Evolutionary conservation across 2,888 invertebrate genomes (phyloP).

Genomic region (Phengaris alcon): DNA sequence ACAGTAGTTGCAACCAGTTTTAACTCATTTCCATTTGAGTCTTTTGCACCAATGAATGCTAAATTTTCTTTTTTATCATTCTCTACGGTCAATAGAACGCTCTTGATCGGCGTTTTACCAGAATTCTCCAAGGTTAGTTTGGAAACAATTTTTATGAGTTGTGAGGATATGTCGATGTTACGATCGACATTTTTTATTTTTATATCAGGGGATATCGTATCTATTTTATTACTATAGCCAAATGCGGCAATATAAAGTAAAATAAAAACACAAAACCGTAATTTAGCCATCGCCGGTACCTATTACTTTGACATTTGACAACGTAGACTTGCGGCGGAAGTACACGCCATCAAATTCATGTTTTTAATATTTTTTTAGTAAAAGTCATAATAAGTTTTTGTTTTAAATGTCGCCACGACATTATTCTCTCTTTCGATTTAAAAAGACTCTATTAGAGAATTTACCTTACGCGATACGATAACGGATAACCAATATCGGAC

Average conservation of each 20-base stretch:
- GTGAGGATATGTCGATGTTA: constrained; percentile 91
- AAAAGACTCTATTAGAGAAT: too few relatives aligned
- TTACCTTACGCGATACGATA: too few relatives aligned
- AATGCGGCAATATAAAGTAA: constrained; percentile 53
- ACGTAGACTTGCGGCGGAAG: constrained; percentile 59
- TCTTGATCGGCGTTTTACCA: constrained; percentile 84
- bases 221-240: constrained; percentile 59
- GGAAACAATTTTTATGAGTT: constrained; percentile 90
- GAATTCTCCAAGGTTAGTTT: constrained; percentile 91
- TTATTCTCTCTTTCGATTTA: too few relatives aligned
- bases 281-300: constrained; percentile 68
- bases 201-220: constrained; percentile 78
- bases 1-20: constrained; percentile 74
- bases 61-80: constrained; percentile 80
- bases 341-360: constrained; percentile 61
- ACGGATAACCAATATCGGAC: too few relatives aligned
- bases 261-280: constrained; percentile 58
- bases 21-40: constrained; percentile 80
- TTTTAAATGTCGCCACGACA: background rate
- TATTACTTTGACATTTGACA: constrained; percentile 57
- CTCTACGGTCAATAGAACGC: constrained; percentile 86
- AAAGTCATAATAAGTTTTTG: background rate
- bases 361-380: background rate
- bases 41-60: constrained; percentile 87
- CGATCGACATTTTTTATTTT: constrained; percentile 90